Evolutionary conservation across 2,113 vertebrate genomes (phyloP).

Genomic region (Peromyscus californicus): DNA sequence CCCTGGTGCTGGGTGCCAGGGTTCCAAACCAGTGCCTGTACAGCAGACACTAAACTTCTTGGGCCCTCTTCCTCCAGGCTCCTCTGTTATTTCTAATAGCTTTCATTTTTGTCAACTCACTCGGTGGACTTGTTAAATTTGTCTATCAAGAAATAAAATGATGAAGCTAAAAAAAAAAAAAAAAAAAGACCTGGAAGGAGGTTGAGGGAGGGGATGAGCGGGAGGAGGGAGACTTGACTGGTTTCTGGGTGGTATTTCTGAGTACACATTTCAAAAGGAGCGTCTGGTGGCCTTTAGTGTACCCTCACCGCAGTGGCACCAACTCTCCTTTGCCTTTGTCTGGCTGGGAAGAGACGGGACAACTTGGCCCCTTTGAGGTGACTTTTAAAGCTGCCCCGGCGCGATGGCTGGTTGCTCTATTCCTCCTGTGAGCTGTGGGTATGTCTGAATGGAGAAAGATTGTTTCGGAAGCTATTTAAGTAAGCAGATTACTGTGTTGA

Average conservation of each 20-base stretch:
- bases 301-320: rapidly evolving
- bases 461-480: background rate
- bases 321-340: background rate
- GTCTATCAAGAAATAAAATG: background rate
- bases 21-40: background rate
- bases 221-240: rapidly evolving
- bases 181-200: background rate
- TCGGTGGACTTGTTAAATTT: background rate
- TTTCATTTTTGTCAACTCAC: background rate
- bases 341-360: background rate
- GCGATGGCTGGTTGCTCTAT: background rate
- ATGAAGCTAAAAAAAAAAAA: background rate
- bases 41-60: background rate
- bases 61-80: background rate
- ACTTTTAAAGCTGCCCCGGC: background rate
- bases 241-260: background rate
- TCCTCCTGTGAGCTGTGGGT: background rate
- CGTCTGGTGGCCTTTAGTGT: background rate
- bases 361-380: background rate
- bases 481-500: background rate
- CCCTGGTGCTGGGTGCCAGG: background rate
- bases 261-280: background rate
- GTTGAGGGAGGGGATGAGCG: background rate
- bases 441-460: background rate
- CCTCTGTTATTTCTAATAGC: background rate